Evolutionary conservation across 1,140 invertebrate genomes (phyloP).

Genomic region (Neodiprion virginianus): DNA sequence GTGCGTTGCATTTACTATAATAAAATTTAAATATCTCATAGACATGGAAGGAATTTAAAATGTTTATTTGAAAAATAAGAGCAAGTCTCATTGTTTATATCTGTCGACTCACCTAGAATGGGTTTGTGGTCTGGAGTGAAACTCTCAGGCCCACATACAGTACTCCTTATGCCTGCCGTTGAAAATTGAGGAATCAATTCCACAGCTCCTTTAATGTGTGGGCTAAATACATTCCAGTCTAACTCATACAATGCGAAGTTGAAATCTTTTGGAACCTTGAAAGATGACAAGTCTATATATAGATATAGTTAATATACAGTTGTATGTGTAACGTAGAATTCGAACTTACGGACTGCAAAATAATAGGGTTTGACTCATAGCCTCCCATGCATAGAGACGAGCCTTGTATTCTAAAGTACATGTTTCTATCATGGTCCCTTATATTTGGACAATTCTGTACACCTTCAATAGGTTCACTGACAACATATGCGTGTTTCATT

Average conservation of each 20-base stretch:
- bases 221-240: conserved; percentile 83
- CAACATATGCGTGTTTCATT: conserved; percentile 89
- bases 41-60: too few relatives aligned
- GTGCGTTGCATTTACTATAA: conserved; percentile 1
- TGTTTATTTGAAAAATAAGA: too few relatives aligned
- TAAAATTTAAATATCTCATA: too few relatives aligned
- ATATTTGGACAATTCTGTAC: conserved; percentile 80
- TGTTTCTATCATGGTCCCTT: conserved; percentile 81
- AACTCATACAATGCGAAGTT: conserved; percentile 85
- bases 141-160: conserved; percentile 84
- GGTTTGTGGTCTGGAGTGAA: conserved; percentile 93
- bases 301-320: conserved; percentile 18
- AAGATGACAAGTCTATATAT: conserved; percentile 3
- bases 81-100: too few relatives aligned
- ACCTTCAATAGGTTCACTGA: conserved; percentile 78
- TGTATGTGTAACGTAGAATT: conserved; percentile 7
- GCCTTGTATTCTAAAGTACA: conserved; percentile 87
- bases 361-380: conserved; percentile 84
- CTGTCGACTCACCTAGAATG: conserved; percentile 72
- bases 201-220: conserved; percentile 75
- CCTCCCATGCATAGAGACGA: conserved; percentile 84
- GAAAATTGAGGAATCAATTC: conserved; percentile 77
- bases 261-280: conserved; percentile 75
- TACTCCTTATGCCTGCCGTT: conserved; percentile 81
- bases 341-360: conserved; percentile 72